Conservation (phyloP, 2,888 invertebrate species). For the Epistrophella euchroma region DNA sequence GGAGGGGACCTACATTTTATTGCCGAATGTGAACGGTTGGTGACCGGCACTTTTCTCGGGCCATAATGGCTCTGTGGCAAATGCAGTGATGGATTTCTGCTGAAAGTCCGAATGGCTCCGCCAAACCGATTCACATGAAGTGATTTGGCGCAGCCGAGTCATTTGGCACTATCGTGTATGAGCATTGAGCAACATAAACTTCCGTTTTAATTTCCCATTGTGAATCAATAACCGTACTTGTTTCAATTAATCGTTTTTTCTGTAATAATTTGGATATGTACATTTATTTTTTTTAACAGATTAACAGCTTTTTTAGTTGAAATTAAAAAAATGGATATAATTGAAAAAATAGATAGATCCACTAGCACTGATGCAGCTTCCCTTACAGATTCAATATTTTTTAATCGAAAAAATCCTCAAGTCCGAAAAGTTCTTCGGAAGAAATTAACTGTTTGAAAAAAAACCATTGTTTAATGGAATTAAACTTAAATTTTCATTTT, state of each 20-base stretch:
- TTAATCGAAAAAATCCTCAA: constrained; percentile 75
- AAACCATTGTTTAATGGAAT: not conserved
- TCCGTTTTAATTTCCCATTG: constrained; percentile 19
- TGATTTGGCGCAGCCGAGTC: too few relatives aligned
- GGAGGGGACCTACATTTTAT: too few relatives aligned
- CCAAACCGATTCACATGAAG: too few relatives aligned
- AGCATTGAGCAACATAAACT: too few relatives aligned
- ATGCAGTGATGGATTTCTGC: too few relatives aligned
- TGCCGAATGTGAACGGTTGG: too few relatives aligned
- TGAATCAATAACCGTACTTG: not conserved
- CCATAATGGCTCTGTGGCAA: too few relatives aligned
- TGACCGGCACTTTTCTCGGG: too few relatives aligned
- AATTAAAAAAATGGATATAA: constrained; percentile 42
- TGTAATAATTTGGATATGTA: not conserved
- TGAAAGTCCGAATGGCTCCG: too few relatives aligned
- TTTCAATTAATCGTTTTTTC: constrained; percentile 20
- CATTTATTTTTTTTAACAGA: not conserved
- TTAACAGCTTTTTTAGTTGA: not conserved
- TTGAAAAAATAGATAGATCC: constrained; percentile 32
- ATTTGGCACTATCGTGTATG: too few relatives aligned
- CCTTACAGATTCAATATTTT: constrained; percentile 48
- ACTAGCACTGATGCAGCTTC: constrained; percentile 37
- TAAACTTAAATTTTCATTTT: not conserved
- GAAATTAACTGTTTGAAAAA: constrained; percentile 77
- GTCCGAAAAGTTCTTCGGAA: constrained; percentile 78